These are phyloP conservation scores for Mus pahari DNA, from an alignment of 2,113 vertebrate species.

Conservation along the genomic window DNA sequence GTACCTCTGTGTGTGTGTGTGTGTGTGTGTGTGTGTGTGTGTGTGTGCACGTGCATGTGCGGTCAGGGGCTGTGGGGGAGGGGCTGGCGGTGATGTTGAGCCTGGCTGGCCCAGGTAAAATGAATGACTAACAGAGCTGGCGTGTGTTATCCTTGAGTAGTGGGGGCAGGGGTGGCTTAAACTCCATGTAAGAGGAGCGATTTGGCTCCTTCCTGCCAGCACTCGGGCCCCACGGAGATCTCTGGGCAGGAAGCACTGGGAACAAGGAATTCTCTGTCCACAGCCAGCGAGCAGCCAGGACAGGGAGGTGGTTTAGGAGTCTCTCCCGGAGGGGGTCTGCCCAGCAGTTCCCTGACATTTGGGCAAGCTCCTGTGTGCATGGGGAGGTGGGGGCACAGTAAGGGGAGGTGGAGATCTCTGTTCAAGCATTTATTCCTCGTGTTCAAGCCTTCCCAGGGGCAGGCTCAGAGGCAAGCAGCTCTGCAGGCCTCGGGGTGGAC, in stretches of 20 bases:
- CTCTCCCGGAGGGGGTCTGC: slow-evolving; percentile 49
- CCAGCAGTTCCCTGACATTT: slow-evolving; percentile 57
- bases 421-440: background rate
- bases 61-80: background rate
- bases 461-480: background rate
- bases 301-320: slow-evolving; percentile 69
- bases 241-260: slow-evolving; percentile 73
- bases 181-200: slow-evolving; percentile 63
- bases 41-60: background rate
- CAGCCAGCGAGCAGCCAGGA: slow-evolving; percentile 44
- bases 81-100: background rate
- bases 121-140: slow-evolving; percentile 42
- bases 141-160: background rate
- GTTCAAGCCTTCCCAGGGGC: slow-evolving; percentile 31
- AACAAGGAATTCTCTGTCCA: slow-evolving; percentile 81
- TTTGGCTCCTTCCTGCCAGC: slow-evolving; percentile 75
- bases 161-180: slow-evolving; percentile 42
- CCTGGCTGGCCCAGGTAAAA: slow-evolving; percentile 53
- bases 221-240: slow-evolving; percentile 68
- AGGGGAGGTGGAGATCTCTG: background rate
- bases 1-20: background rate
- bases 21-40: background rate
- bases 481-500: slow-evolving; percentile 15
- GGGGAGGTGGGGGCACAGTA: background rate
- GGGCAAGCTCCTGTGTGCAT: background rate